These are phyloP conservation scores for Aleiodes alternator DNA, from an alignment of 2,888 invertebrate species.

Conservation along the genomic window DNA sequence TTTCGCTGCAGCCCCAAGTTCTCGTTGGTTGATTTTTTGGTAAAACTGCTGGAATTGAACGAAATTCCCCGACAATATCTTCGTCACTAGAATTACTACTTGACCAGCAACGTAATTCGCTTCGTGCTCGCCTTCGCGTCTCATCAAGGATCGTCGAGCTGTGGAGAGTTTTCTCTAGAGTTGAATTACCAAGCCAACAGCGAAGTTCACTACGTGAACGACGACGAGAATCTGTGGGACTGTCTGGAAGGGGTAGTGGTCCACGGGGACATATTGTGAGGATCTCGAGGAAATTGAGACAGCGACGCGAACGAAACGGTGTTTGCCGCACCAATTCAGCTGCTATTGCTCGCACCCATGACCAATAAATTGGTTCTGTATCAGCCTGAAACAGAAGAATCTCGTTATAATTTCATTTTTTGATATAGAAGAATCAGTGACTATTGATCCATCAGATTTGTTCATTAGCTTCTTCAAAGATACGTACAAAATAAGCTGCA, in stretches of 20 bases:
- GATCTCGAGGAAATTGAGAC: slow-evolving; percentile 84
- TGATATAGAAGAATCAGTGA: background rate
- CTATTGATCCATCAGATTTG: slow-evolving; percentile 23
- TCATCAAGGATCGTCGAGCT: slow-evolving; percentile 63
- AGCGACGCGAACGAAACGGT: slow-evolving; percentile 80
- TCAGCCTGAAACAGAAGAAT: slow-evolving; percentile 79
- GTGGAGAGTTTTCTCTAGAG: slow-evolving; percentile 55
- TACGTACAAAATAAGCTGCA: no score
- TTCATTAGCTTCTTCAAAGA: no score
- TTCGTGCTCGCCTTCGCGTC: slow-evolving; percentile 67
- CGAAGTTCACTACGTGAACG: slow-evolving; percentile 72
- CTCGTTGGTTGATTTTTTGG: slow-evolving; percentile 60
- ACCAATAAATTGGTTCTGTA: slow-evolving; percentile 83
- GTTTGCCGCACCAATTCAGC: slow-evolving; percentile 86
- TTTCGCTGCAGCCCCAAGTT: slow-evolving; percentile 72
- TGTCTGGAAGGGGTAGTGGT: slow-evolving; percentile 77
- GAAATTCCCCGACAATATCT: slow-evolving; percentile 58
- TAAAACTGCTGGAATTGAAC: slow-evolving; percentile 56
- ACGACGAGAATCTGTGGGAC: slow-evolving; percentile 71
- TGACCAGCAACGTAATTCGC: slow-evolving; percentile 72
- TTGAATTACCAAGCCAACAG: slow-evolving; percentile 67
- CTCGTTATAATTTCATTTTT: background rate
- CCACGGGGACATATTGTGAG: slow-evolving; percentile 79
- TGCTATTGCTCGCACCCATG: slow-evolving; percentile 85
- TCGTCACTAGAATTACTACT: slow-evolving; percentile 73